Evolutionary conservation across 2,888 invertebrate species (phyloP).

Genomic region (Mythimna lalbum): DNA sequence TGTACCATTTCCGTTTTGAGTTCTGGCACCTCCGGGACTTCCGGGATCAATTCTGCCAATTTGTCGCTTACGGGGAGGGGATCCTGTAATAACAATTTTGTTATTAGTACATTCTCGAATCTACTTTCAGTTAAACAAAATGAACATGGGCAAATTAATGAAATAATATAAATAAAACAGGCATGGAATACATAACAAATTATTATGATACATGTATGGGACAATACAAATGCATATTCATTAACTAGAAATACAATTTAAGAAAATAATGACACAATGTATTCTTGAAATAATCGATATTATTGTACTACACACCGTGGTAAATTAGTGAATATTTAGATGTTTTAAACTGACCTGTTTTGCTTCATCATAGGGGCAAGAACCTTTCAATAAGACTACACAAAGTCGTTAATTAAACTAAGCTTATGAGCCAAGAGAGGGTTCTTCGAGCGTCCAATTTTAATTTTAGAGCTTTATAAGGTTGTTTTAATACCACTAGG

Average conservation of each 20-base stretch:
- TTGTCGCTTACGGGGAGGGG: conserved; percentile 80
- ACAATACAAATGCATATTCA: conserved; percentile 19
- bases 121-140: neutral
- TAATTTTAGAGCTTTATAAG: neutral
- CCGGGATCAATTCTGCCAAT: conserved; percentile 85
- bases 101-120: conserved; percentile 14
- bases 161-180: conserved; percentile 16
- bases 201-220: neutral
- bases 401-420: neutral
- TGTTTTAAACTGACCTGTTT: conserved; percentile 1
- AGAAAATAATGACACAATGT: neutral
- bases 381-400: neutral
- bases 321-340: neutral
- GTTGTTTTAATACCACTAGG: neutral
- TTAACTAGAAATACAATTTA: conserved; percentile 8
- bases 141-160: neutral
- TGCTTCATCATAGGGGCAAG: neutral
- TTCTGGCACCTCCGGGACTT: conserved; percentile 85
- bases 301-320: neutral
- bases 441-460: neutral
- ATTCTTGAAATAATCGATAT: neutral
- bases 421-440: neutral
- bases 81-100: conserved; percentile 78
- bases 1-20: conserved; percentile 84
- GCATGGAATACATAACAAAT: conserved; percentile 10